Percentiles rank a stretch among this genome's conserved stretches.
These are phyloP conservation scores for Amblyteles armatorius DNA, from an alignment of 2,888 invertebrate genomes.

Conservation along the genomic window DNA sequence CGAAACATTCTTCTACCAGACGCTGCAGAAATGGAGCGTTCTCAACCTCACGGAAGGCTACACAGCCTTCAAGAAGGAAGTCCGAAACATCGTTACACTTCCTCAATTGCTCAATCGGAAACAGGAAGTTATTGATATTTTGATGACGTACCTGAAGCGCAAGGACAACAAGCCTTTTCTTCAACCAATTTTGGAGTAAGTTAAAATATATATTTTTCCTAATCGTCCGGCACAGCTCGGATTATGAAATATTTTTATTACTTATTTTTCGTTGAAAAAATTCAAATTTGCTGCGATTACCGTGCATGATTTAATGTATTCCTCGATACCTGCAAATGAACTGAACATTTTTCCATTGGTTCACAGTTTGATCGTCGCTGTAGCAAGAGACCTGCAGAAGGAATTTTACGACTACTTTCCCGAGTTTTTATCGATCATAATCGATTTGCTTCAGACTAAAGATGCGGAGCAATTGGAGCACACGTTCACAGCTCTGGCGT, in stretches of 20 bases:
- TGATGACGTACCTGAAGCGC: slow-evolving; percentile 90
- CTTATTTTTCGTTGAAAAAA: background rate
- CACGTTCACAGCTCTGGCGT: slow-evolving; percentile 94
- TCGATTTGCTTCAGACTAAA: slow-evolving; percentile 90
- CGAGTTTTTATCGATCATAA: slow-evolving; percentile 90
- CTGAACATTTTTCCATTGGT: slow-evolving; percentile 64
- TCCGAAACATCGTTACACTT: slow-evolving; percentile 91
- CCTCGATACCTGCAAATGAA: background rate
- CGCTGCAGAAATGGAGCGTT: slow-evolving; percentile 95
- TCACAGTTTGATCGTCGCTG: slow-evolving; percentile 91
- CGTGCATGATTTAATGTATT: background rate
- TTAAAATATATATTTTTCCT: slow-evolving; percentile 71
- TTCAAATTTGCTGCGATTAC: background rate
- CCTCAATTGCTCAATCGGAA: slow-evolving; percentile 94
- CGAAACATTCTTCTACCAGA: slow-evolving; percentile 92
- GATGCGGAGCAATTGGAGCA: slow-evolving; percentile 95
- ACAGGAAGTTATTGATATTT: slow-evolving; percentile 89
- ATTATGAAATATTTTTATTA: too few species aligned
- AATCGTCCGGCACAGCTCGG: too few species aligned
- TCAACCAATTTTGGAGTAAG: slow-evolving; percentile 95
- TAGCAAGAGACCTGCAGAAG: slow-evolving; percentile 94
- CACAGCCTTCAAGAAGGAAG: slow-evolving; percentile 90
- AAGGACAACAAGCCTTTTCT: slow-evolving; percentile 89
- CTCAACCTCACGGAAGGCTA: slow-evolving; percentile 95
- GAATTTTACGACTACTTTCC: slow-evolving; percentile 96